Evolutionary conservation across 2,113 vertebrate species (phyloP).

Genomic region (Cromileptes altivelis): DNA sequence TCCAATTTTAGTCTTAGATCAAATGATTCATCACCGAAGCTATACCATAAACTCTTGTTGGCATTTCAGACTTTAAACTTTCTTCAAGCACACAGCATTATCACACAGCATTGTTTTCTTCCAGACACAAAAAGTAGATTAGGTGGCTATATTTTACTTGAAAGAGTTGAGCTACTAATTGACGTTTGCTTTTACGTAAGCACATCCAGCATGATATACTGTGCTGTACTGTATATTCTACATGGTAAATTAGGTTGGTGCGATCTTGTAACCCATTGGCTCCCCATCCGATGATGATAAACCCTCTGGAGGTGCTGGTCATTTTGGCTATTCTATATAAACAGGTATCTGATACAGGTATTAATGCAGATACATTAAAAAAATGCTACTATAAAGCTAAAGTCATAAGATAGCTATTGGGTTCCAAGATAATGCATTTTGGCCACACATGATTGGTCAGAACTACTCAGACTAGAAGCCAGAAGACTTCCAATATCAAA

Average conservation of each 20-base stretch:
- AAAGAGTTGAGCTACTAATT: not conserved
- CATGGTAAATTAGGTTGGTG: not conserved
- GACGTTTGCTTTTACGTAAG: not conserved
- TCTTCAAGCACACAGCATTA: conserved; percentile 1
- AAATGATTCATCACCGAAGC: conserved; percentile 25
- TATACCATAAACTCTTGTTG: conserved; percentile 18
- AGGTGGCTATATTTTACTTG: not conserved
- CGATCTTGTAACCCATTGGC: no score
- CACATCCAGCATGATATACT: not conserved
- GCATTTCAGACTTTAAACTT: conserved; percentile 8
- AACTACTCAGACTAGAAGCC: no score
- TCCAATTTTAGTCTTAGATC: conserved; percentile 22
- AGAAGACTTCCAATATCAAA: no score
- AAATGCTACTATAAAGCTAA: no score
- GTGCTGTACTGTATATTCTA: not conserved
- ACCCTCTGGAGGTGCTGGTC: no score
- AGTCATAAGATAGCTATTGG: no score
- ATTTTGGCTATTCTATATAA: no score
- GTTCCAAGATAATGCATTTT: no score
- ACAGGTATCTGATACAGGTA: no score
- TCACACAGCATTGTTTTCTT: not conserved
- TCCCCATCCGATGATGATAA: no score
- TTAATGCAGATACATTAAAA: no score
- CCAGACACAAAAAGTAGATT: not conserved
- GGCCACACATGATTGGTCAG: no score